phyloP scores from a whole-genome alignment of 2,113 vertebrate genomes.

The Sitta europaea region DNA sequence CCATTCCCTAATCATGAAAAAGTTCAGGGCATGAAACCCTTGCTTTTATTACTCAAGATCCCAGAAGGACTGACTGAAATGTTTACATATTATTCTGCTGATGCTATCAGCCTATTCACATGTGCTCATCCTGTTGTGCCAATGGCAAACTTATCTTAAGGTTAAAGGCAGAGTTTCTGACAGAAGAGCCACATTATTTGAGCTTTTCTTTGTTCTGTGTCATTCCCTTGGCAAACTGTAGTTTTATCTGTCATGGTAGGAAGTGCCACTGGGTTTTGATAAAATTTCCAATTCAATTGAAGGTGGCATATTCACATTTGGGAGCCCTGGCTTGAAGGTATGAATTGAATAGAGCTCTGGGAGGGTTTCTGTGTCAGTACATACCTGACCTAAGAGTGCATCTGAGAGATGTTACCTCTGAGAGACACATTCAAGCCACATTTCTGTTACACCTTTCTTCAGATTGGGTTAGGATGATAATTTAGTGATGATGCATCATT shows the following conservation, averaged over 20 bases:
- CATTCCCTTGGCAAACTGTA: neutral
- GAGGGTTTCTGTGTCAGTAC: neutral
- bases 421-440: neutral
- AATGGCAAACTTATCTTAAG: neutral
- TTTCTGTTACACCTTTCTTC: neutral
- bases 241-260: neutral
- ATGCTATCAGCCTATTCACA: neutral
- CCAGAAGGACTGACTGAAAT: neutral
- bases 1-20: neutral
- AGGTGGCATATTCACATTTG: neutral
- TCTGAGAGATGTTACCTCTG: neutral
- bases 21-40: neutral
- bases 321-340: neutral
- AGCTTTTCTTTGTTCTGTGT: neutral
- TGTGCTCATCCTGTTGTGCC: neutral
- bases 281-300: neutral
- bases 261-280: neutral
- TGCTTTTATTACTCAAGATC: neutral
- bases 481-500: neutral
- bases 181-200: neutral
- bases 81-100: neutral
- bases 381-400: neutral
- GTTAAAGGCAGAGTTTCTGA: neutral
- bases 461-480: neutral
- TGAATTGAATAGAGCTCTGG: neutral